phyloP scores from a whole-genome alignment of 64 coral and sea anemone species.

The Acropora yongei region DNA sequence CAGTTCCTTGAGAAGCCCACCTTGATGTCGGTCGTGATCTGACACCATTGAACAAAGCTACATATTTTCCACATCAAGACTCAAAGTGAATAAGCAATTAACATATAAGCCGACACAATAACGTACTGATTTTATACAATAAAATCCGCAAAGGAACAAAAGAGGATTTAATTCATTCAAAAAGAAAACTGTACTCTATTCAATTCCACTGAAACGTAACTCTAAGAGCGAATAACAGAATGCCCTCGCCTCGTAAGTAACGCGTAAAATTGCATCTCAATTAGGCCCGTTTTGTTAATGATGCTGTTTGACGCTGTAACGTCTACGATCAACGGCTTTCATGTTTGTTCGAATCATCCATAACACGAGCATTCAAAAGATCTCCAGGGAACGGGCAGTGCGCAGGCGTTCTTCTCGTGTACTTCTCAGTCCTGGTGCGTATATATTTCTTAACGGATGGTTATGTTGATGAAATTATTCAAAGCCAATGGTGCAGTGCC shows the following conservation, averaged over 20 bases:
- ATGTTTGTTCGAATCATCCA: neutral
- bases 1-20: no score
- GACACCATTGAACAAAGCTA: no score
- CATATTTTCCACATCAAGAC: no score
- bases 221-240: neutral
- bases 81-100: no score
- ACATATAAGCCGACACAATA: no score
- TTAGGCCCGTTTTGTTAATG: neutral
- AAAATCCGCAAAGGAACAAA: no score
- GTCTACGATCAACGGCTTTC: neutral
- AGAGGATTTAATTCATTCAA: neutral
- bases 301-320: neutral
- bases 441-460: neutral
- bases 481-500: neutral
- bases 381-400: neutral
- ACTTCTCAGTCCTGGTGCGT: constrained; percentile 39
- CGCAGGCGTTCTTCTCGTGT: constrained; percentile 28
- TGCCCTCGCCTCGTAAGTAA: neutral
- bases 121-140: no score
- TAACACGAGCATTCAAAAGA: neutral
- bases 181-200: constrained; percentile 24
- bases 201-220: constrained; percentile 17
- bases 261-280: neutral
- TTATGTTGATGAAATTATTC: neutral
- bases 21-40: no score